These are phyloP conservation scores for Ascidia mentula DNA, from an alignment of 23 tunicate genomes.

Conservation along the genomic window DNA sequence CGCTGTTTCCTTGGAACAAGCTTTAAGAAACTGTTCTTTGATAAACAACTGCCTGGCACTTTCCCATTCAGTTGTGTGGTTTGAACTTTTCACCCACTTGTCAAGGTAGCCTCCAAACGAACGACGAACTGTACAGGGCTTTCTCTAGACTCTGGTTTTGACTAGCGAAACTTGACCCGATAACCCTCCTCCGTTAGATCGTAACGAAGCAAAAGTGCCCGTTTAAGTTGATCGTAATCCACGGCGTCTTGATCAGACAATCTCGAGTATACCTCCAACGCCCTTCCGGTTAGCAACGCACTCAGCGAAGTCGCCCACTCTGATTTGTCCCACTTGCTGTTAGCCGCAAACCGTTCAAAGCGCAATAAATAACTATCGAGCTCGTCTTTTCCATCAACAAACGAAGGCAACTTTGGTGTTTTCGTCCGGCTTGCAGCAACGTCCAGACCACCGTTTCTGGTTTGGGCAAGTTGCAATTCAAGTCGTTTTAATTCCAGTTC, in stretches of 20 bases:
- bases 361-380: slow-evolving; percentile 10
- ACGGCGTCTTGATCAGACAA: neutral
- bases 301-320: slow-evolving; percentile 18
- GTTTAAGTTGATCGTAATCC: slow-evolving; percentile 7
- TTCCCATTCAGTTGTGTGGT: neutral
- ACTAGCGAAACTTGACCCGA: slow-evolving; percentile 11
- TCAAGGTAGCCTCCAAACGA: neutral
- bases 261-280: slow-evolving; percentile 9
- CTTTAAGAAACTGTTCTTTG: neutral
- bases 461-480: slow-evolving; percentile 3
- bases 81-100: neutral
- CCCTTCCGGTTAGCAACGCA: slow-evolving; percentile 20
- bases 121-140: slow-evolving; percentile 23
- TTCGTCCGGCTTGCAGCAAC: neutral
- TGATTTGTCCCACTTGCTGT: neutral
- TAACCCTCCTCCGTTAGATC: slow-evolving; percentile 26
- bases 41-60: neutral
- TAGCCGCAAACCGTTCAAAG: slow-evolving; percentile 16
- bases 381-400: slow-evolving; percentile 20
- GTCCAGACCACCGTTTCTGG: neutral
- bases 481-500: neutral
- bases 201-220: slow-evolving; percentile 14
- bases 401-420: slow-evolving; percentile 11
- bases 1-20: neutral
- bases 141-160: slow-evolving; percentile 24